phyloP scores from a whole-genome alignment of 2,113 vertebrate species.

The Athene noctua region DNA sequence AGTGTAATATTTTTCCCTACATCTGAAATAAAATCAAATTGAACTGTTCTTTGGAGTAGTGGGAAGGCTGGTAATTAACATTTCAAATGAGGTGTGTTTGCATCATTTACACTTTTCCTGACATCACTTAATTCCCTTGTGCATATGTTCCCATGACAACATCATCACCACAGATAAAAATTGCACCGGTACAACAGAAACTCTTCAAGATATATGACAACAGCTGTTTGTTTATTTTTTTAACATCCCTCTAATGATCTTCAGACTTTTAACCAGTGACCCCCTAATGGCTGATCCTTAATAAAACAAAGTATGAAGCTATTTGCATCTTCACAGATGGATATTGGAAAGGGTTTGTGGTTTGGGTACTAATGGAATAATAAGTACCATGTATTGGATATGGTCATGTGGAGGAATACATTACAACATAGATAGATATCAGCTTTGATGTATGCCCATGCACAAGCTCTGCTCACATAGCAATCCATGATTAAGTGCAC shows the following conservation, averaged over 20 bases:
- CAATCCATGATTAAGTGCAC: constrained; percentile 23
- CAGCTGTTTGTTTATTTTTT: constrained; percentile 63
- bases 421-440: constrained; percentile 40
- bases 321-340: constrained; percentile 39
- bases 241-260: constrained; percentile 25
- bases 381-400: constrained; percentile 43
- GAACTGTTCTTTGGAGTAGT: constrained; percentile 11
- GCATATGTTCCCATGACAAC: constrained; percentile 66
- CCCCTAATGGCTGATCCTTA: constrained; percentile 30
- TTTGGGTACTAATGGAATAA: constrained; percentile 60
- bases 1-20: constrained; percentile 58
- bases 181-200: constrained; percentile 45
- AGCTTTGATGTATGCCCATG: constrained; percentile 57
- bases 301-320: constrained; percentile 36
- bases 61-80: constrained; percentile 48
- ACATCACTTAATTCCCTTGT: constrained; percentile 66
- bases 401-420: constrained; percentile 57
- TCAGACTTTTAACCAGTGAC: constrained; percentile 55
- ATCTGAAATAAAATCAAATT: constrained; percentile 58
- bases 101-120: constrained; percentile 68
- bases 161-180: constrained; percentile 63
- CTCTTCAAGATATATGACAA: constrained; percentile 61
- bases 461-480: constrained; percentile 27
- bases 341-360: constrained; percentile 32
- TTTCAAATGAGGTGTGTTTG: constrained; percentile 60